A percentile compares a stretch with the other conserved stretches of the same genome.
phyloP scores from a whole-genome alignment of 2,888 invertebrate genomes.

The Augochlorella aurata region DNA sequence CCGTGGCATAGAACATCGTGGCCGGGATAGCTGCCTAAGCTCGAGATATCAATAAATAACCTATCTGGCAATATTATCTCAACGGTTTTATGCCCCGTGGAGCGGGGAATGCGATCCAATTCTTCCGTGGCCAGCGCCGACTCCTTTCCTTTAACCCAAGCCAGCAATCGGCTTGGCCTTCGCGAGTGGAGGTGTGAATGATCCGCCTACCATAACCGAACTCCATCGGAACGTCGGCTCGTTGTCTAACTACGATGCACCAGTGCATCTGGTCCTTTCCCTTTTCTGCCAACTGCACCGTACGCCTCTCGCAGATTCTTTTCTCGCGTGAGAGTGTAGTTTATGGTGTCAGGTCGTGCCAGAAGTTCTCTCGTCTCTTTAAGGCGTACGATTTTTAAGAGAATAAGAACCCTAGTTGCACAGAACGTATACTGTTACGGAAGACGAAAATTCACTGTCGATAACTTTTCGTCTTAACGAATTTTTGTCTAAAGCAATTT shows the following conservation, averaged over 20 bases:
- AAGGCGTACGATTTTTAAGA: too few species aligned
- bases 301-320: background rate
- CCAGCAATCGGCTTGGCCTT: slow-evolving; percentile 52
- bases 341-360: too few species aligned
- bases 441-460: too few species aligned
- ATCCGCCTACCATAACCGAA: slow-evolving; percentile 74
- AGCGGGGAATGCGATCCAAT: slow-evolving; percentile 72
- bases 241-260: slow-evolving; percentile 10
- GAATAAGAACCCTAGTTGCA: too few species aligned
- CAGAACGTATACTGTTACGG: too few species aligned
- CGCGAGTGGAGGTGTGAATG: slow-evolving; percentile 71
- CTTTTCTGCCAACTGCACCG: background rate
- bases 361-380: too few species aligned
- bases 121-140: slow-evolving; percentile 60
- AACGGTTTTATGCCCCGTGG: slow-evolving; percentile 71
- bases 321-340: background rate
- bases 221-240: slow-evolving; percentile 63
- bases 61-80: slow-evolving; percentile 78
- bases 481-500: too few species aligned
- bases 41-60: slow-evolving; percentile 77
- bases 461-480: too few species aligned
- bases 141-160: slow-evolving; percentile 45
- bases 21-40: slow-evolving; percentile 54
- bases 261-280: background rate
- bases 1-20: slow-evolving; percentile 58